Conservation (phyloP, 2,113 vertebrate genomes). For the Puma concolor region DNA sequence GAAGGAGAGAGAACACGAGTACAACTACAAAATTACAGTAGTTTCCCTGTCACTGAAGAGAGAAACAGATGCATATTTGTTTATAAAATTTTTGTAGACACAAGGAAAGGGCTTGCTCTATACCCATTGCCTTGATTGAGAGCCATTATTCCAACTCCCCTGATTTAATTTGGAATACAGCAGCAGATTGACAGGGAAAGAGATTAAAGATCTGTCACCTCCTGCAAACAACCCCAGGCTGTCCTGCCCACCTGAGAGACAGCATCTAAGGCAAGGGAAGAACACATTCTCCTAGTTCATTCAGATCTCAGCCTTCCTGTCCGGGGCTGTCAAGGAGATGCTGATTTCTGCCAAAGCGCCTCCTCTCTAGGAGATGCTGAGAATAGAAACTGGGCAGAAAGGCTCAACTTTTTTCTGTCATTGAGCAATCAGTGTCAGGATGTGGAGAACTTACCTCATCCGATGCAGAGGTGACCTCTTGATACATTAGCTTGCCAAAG, state of each 20-base stretch:
- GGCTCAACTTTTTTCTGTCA: not conserved
- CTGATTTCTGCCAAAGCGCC: not conserved
- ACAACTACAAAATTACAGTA: not conserved
- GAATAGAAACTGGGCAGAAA: constrained; percentile 12
- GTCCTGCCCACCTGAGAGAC: not conserved
- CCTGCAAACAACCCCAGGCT: not conserved
- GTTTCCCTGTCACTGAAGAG: not conserved
- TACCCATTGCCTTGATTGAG: not conserved
- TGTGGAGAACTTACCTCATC: not conserved
- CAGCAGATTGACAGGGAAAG: not conserved
- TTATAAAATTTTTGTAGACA: not conserved
- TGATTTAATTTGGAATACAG: not conserved
- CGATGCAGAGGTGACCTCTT: not conserved
- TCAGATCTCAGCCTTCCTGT: not conserved
- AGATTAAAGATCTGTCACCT: not conserved
- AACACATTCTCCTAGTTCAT: not conserved
- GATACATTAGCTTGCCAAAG: not conserved
- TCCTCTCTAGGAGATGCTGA: not conserved
- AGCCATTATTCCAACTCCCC: not conserved
- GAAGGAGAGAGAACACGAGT: not conserved
- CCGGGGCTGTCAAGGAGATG: not conserved
- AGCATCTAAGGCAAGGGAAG: not conserved
- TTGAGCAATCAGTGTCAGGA: not conserved
- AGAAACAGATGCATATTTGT: not conserved
- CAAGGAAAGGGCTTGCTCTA: not conserved